Evolutionary conservation across 2,113 vertebrate genomes (phyloP), one percentile per base, ranked within the genome.

Genomic region (Recurvirostra avosetta): DNA sequence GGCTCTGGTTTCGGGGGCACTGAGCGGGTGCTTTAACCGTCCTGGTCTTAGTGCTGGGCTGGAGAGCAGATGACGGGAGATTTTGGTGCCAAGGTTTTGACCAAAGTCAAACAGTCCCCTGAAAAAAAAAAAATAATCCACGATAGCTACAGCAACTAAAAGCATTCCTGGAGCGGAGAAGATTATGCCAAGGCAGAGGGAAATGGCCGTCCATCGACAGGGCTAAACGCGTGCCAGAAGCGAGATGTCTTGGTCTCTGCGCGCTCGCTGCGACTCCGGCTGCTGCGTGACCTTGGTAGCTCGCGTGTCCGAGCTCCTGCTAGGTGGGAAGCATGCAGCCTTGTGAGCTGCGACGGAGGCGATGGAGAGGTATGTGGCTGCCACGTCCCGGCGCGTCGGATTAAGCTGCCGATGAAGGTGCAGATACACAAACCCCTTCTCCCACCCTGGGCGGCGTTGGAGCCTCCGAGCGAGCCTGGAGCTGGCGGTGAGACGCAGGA

Each of bases 21-120:
- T 38, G 0, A 18, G 8, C 1, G 5, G 29, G 9, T 7, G 29
- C 11, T 47, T n/a, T 6, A 20, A 19, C 16, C 1, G 13, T 3
- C 5, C 1, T 10, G 7, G 15, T 15, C 40, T 52, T 15, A 8
- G 8, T 3, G 26, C 30, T 11, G 61, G n/a, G 26, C 30, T 11
- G 61, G n/a, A 40, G 62, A 41, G 26, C 56, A 4, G 19, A 4
- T 3, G n/a, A 7, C 2, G 2, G 34, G 6, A 15, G 40, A 12
- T 34, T n/a, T 21, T 5, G 12, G 11, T 36, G 76, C 59, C n/a
- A 5, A 41, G n/a, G 13, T 73, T 26, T 25, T 43, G 43, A 18
- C 10, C 40, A 2, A 63, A 76, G 53, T 23, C 52, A 21, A 52
- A 26, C 73, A 21, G 26, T 22, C 32, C 23, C 9, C 1, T 12